phyloP scores from a whole-genome alignment of 2,888 invertebrate species.

The Myopa tessellatipennis region DNA sequence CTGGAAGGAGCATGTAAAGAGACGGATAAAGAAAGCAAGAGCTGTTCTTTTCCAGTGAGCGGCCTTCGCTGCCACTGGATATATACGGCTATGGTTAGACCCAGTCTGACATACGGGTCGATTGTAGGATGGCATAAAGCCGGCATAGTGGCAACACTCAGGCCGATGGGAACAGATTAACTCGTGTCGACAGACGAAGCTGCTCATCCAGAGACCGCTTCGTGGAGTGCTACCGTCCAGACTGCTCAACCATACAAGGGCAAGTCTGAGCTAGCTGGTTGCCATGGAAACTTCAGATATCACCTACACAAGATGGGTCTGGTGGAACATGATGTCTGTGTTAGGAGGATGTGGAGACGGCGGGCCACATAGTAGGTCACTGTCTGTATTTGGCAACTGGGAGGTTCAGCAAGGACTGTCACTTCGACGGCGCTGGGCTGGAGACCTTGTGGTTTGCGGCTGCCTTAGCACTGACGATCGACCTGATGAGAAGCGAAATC shows the following conservation, averaged over 20 bases:
- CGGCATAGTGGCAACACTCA: too few relatives aligned
- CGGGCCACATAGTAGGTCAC: background rate
- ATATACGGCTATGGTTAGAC: background rate
- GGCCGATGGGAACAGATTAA: too few relatives aligned
- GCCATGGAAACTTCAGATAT: too few relatives aligned
- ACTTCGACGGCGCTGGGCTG: too few relatives aligned
- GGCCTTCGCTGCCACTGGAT: background rate
- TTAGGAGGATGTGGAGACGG: background rate
- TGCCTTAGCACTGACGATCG: background rate
- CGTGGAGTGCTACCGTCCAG: too few relatives aligned
- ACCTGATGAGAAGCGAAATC: background rate
- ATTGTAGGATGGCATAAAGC: too few relatives aligned
- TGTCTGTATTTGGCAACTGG: background rate
- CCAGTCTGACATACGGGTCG: background rate
- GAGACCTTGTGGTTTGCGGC: background rate
- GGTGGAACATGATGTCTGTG: too few relatives aligned
- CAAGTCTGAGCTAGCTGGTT: too few relatives aligned
- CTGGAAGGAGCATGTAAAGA: background rate
- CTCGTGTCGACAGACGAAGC: too few relatives aligned
- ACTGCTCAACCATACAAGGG: too few relatives aligned
- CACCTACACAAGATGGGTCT: too few relatives aligned
- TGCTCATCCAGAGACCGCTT: too few relatives aligned
- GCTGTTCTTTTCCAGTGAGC: background rate
- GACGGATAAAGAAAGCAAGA: background rate
- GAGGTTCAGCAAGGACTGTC: background rate